Conservation (phyloP, 2,888 invertebrate species). For the Drosophila borborema region DNA sequence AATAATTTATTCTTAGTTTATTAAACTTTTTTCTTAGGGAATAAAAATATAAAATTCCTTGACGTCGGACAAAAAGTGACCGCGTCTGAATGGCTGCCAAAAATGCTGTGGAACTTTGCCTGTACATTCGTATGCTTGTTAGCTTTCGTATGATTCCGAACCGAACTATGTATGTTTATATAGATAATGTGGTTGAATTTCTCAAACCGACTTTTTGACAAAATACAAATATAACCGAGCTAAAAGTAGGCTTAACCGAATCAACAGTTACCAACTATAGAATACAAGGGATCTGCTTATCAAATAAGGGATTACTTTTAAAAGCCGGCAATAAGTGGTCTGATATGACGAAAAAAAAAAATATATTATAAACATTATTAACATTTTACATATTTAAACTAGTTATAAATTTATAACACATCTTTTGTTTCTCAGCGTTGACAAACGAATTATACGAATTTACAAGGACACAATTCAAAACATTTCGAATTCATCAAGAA, state of each 20-base stretch:
- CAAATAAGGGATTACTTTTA: conserved; percentile 52
- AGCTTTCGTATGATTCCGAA: conserved; percentile 48
- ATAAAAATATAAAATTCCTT: conserved; percentile 84
- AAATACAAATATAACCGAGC: conserved; percentile 46
- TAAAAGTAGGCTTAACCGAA: conserved; percentile 42
- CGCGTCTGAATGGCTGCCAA: conserved; percentile 82
- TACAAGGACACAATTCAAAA: conserved; percentile 56
- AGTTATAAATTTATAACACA: conserved; percentile 49
- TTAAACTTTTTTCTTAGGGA: conserved; percentile 83
- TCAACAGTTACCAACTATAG: conserved; percentile 59
- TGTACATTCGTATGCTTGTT: conserved; percentile 59
- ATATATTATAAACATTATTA: conserved; percentile 3
- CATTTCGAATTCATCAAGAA: conserved; percentile 27
- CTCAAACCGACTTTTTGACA: conserved; percentile 37
- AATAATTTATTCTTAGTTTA: conserved; percentile 76
- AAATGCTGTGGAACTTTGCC: conserved; percentile 80
- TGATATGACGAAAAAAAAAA: conserved; percentile 33
- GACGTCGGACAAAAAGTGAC: conserved; percentile 73
- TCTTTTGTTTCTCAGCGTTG: conserved; percentile 22
- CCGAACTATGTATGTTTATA: conserved; percentile 42
- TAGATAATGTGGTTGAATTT: conserved; percentile 36
- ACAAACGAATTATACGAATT: conserved; percentile 53
- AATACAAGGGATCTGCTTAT: conserved; percentile 70
- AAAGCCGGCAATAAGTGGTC: conserved; percentile 55
- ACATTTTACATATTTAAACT: conserved; percentile 47